phyloP scores from a whole-genome alignment of 2,113 vertebrate genomes.

The Festucalex cinctus region DNA sequence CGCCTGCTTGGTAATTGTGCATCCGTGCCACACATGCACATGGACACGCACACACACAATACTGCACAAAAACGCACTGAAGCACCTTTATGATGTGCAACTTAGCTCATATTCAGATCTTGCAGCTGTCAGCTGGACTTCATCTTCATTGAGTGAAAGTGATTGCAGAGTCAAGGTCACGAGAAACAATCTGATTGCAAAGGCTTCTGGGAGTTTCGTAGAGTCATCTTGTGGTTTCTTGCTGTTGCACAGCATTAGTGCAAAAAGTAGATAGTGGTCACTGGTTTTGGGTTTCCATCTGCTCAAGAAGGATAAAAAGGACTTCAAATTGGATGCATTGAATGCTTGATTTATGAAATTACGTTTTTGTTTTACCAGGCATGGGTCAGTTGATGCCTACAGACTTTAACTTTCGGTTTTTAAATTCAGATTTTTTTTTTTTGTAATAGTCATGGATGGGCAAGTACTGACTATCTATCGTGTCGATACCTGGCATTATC shows the following conservation, averaged over 20 bases:
- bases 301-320: not conserved
- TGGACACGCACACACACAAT: conserved; percentile 24
- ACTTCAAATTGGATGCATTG: not conserved
- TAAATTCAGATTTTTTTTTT: too few relatives aligned
- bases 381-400: too few relatives aligned
- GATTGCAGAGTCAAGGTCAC: conserved; percentile 64
- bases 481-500: too few relatives aligned
- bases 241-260: not conserved
- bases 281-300: not conserved
- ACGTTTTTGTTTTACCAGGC: too few relatives aligned
- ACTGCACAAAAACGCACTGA: not conserved
- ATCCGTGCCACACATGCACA: conserved; percentile 49
- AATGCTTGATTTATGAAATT: not conserved
- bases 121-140: conserved; percentile 65
- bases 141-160: conserved; percentile 53
- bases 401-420: too few relatives aligned
- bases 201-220: conserved; percentile 10
- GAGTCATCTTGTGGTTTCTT: not conserved
- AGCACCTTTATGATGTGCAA: conserved; percentile 54
- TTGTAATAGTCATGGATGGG: too few relatives aligned
- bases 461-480: too few relatives aligned
- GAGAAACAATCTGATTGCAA: conserved; percentile 11
- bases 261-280: not conserved
- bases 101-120: conserved; percentile 74
- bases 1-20: conserved; percentile 80